These are phyloP conservation scores for Cantharis rufa DNA, from an alignment of 2,888 invertebrate species.

Conservation along the genomic window DNA sequence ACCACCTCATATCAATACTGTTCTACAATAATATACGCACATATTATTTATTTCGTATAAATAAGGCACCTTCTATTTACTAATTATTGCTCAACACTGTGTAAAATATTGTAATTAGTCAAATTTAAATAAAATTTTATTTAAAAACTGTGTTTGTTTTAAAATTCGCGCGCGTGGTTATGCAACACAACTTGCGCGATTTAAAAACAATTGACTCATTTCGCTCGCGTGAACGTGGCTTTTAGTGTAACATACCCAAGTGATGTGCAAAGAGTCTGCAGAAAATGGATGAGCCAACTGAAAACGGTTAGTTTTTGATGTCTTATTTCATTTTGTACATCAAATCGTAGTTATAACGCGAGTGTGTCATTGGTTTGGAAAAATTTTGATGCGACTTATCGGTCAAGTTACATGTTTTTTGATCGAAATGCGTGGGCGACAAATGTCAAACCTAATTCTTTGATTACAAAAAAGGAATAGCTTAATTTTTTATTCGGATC, in stretches of 20 bases:
- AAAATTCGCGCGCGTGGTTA: background rate
- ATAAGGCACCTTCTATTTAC: conserved; percentile 5
- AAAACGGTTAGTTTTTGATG: conserved; percentile 42
- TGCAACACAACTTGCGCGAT: background rate
- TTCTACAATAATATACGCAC: conserved; percentile 11
- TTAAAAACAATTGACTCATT: background rate
- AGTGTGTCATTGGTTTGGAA: background rate
- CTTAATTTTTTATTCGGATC: background rate
- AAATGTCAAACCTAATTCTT: conserved; percentile 29
- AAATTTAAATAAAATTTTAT: background rate
- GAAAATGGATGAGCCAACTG: conserved; percentile 46
- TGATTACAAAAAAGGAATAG: background rate
- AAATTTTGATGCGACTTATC: background rate
- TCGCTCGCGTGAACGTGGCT: background rate
- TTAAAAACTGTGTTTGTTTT: background rate
- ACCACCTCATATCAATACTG: conserved; percentile 4
- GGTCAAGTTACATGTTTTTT: background rate
- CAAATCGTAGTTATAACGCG: background rate
- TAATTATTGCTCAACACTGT: conserved; percentile 9
- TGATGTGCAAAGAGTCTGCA: conserved; percentile 21
- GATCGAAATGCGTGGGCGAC: conserved; percentile 42
- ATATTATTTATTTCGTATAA: background rate
- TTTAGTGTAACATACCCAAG: conserved; percentile 25
- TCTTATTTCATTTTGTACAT: background rate
- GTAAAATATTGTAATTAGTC: conserved; percentile 1